These are phyloP conservation scores for Rhinoraja longicauda DNA, from an alignment of 2,797 vertebrate species.

Conservation along the genomic window DNA sequence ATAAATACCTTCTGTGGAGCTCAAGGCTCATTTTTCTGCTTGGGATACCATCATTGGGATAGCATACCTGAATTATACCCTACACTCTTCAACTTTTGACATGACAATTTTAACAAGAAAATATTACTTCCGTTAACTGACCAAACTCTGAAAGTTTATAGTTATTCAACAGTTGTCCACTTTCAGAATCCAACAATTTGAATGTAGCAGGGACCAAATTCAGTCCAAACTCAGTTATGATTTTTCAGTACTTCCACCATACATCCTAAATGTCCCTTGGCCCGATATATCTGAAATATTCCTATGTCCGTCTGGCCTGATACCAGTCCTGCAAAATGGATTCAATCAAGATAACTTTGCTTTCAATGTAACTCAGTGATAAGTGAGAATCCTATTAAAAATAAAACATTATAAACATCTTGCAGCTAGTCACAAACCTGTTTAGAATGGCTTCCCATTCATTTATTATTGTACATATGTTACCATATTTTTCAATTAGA, in stretches of 20 bases:
- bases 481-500: neutral
- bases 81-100: neutral
- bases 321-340: conserved; percentile 70
- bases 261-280: neutral
- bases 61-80: neutral
- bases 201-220: neutral
- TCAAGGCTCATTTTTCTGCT: neutral
- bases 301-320: conserved; percentile 68
- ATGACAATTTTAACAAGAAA: neutral
- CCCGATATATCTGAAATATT: conserved; percentile 48
- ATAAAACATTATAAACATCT: conserved; percentile 54
- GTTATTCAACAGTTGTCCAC: neutral
- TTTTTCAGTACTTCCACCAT: neutral
- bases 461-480: neutral
- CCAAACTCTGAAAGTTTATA: neutral
- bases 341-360: conserved; percentile 60
- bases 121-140: neutral
- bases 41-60: neutral
- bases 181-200: neutral
- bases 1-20: no score
- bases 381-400: conserved; percentile 67
- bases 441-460: neutral
- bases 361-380: conserved; percentile 73
- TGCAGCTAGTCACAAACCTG: conserved; percentile 55
- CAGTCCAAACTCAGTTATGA: neutral